A percentile compares a stretch with the other conserved stretches of the same genome.
Evolutionary conservation across 92 coral and sea anemone genomes (phyloP).

Genomic region (Bergia sp.): DNA sequence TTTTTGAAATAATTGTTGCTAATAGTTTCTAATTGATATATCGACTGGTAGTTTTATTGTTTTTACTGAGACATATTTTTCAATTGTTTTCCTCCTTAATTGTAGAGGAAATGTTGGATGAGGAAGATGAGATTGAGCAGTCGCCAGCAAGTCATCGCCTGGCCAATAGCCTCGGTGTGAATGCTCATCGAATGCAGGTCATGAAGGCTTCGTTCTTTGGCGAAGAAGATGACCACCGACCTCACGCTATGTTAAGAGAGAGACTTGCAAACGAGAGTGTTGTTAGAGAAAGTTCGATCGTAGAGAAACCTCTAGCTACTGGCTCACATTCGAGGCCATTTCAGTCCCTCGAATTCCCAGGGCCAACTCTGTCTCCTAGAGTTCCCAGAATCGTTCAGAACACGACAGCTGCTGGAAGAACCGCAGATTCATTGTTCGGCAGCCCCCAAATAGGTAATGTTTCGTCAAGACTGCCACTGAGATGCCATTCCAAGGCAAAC

Average conservation of each 20-base stretch:
- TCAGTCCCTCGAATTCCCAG: constrained; percentile 46
- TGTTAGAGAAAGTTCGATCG: constrained; percentile 32
- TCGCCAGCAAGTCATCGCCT: constrained; percentile 94
- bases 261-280: background rate
- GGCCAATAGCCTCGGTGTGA: constrained; percentile 89
- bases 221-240: constrained; percentile 60
- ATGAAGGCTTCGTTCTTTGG: constrained; percentile 99
- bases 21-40: background rate
- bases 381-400: constrained; percentile 54
- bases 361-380: constrained; percentile 71
- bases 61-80: background rate
- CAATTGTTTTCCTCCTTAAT: constrained; percentile 6
- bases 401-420: constrained; percentile 37
- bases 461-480: too few species aligned
- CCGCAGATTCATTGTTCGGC: constrained; percentile 71
- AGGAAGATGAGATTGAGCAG: constrained; percentile 65
- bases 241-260: constrained; percentile 30
- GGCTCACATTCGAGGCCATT: constrained; percentile 45
- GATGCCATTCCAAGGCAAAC: too few species aligned
- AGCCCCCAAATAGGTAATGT: constrained; percentile 81
- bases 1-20: background rate
- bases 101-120: constrained; percentile 50
- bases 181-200: constrained; percentile 97
- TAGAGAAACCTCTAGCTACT: constrained; percentile 58
- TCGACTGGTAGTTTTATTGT: background rate